Percentiles rank a stretch among this genome's conserved stretches.
Conservation (phyloP, 2,113 vertebrate species). For the Takifugu bimaculatus region DNA sequence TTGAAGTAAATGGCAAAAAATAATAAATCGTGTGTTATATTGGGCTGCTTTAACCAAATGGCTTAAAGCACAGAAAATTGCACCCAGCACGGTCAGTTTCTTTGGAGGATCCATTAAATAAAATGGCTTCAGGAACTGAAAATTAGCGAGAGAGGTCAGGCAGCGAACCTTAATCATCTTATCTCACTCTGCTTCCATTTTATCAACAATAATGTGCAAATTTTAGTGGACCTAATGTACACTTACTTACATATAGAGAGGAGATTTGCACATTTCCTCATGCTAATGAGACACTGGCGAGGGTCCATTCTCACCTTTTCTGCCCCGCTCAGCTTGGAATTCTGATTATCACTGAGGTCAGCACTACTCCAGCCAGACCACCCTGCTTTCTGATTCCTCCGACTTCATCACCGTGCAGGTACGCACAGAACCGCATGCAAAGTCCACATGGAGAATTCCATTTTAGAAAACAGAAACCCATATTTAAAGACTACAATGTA, state of each 20-base stretch:
- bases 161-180: constrained; percentile 8
- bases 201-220: constrained; percentile 4
- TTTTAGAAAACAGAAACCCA: too few species aligned
- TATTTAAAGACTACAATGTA: too few species aligned
- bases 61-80: constrained; percentile 54
- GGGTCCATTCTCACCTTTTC: constrained; percentile 34
- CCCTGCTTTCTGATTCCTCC: constrained; percentile 39
- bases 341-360: constrained; percentile 61
- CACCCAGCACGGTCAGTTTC: constrained; percentile 45
- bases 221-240: constrained; percentile 1
- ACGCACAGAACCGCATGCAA: constrained; percentile 16
- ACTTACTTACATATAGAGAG: neutral
- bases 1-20: constrained; percentile 69
- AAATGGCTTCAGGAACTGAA: constrained; percentile 44
- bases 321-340: constrained; percentile 32
- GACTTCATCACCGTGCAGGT: constrained; percentile 48
- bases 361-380: constrained; percentile 46
- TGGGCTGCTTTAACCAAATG: constrained; percentile 35
- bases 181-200: neutral
- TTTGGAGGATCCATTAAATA: constrained; percentile 56
- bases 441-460: neutral
- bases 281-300: constrained; percentile 55
- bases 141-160: constrained; percentile 17
- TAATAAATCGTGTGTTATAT: constrained; percentile 59
- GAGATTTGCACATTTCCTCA: constrained; percentile 18